phyloP scores from a whole-genome alignment of 2,797 vertebrate genomes.

The Amblyraja radiata region DNA sequence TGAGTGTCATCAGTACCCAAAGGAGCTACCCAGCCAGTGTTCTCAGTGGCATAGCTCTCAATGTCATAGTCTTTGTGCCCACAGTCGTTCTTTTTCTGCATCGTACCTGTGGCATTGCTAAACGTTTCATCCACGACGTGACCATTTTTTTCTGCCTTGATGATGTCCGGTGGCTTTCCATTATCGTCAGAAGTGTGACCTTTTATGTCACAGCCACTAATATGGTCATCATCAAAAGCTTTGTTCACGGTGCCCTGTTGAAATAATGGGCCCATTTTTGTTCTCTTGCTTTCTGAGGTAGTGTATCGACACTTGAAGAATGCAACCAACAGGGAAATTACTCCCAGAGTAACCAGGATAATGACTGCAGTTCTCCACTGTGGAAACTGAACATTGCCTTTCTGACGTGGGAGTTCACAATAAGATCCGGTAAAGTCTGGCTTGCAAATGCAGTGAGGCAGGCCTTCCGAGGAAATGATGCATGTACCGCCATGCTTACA shows the following conservation, averaged over 20 bases:
- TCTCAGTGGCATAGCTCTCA: constrained; percentile 58
- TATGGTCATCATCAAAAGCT: constrained; percentile 47
- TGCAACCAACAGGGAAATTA: constrained; percentile 45
- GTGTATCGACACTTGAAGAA: constrained; percentile 43
- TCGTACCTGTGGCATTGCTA: constrained; percentile 42
- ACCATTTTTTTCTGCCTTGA: constrained; percentile 41
- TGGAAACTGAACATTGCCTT: constrained; percentile 20
- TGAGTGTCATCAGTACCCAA: constrained; percentile 47
- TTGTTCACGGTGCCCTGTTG: constrained; percentile 49
- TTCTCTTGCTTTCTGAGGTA: constrained; percentile 32
- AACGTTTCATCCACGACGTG: constrained; percentile 18
- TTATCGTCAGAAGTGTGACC: constrained; percentile 37
- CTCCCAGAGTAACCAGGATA: constrained; percentile 47
- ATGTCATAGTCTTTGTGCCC: constrained; percentile 46
- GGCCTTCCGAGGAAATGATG: constrained; percentile 41
- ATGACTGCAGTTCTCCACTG: constrained; percentile 56
- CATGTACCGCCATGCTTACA: constrained; percentile 48
- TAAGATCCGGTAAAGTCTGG: constrained; percentile 48
- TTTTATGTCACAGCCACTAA: constrained; percentile 18
- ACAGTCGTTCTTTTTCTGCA: constrained; percentile 39
- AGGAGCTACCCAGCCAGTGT: constrained; percentile 48
- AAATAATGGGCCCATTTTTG: constrained; percentile 36
- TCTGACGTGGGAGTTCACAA: constrained; percentile 54
- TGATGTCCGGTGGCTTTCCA: constrained; percentile 42
- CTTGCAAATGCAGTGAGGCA: constrained; percentile 56